Evolutionary conservation across 2,888 invertebrate species (phyloP).

Genomic region (Encarsia formosa): DNA sequence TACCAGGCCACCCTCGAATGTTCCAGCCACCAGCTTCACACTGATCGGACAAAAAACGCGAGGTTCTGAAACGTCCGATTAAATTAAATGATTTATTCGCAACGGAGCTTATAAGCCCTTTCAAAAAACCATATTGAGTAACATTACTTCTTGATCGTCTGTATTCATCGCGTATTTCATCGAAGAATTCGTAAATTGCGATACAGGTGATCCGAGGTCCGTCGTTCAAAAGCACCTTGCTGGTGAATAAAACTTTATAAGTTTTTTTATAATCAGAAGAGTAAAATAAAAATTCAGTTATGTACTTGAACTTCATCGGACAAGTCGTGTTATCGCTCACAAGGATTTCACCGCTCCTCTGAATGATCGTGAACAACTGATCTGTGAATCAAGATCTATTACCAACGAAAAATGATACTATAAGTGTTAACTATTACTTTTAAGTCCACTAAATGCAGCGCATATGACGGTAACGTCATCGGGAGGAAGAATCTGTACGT

Average conservation of each 20-base stretch:
- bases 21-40: slow-evolving; percentile 33
- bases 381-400: slow-evolving; percentile 23
- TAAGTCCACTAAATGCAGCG: slow-evolving; percentile 30
- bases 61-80: slow-evolving; percentile 16
- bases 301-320: slow-evolving; percentile 33
- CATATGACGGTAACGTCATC: slow-evolving; percentile 24
- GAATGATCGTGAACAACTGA: slow-evolving; percentile 31
- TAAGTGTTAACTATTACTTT: slow-evolving; percentile 21
- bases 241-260: slow-evolving; percentile 6
- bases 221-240: slow-evolving; percentile 32
- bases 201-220: slow-evolving; percentile 32
- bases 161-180: slow-evolving; percentile 24
- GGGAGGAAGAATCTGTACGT: slow-evolving; percentile 32
- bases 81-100: background rate
- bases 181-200: slow-evolving; percentile 32
- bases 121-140: background rate
- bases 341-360: slow-evolving; percentile 32
- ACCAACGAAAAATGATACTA: background rate
- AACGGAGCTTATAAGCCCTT: background rate
- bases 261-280: background rate
- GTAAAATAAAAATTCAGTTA: background rate
- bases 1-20: slow-evolving; percentile 31
- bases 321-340: slow-evolving; percentile 27
- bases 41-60: slow-evolving; percentile 28
- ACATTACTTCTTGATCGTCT: slow-evolving; percentile 21